Percentiles rank a stretch among this genome's conserved stretches.
Evolutionary conservation across 1,140 invertebrate species (phyloP).

Genomic region (Sinonovacula constricta): DNA sequence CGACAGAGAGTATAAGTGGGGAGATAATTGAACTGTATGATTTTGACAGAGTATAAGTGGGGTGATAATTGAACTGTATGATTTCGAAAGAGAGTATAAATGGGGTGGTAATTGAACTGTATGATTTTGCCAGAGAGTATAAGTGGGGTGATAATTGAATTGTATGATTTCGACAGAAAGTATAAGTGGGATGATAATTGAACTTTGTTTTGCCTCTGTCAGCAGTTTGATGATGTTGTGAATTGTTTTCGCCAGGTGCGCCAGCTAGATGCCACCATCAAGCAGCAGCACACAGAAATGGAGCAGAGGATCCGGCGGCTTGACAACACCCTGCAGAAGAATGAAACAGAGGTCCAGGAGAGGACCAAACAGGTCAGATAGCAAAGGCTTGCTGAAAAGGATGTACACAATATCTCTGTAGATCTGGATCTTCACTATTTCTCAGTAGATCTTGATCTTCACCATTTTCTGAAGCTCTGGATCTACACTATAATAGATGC

Average conservation of each 20-base stretch:
- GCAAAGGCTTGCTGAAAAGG: too few species aligned
- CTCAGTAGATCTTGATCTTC: too few species aligned
- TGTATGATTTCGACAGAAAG: neutral
- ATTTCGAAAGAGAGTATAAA: too few species aligned
- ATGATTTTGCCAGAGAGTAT: neutral
- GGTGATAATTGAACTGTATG: too few species aligned
- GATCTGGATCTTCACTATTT: too few species aligned
- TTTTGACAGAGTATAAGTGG: too few species aligned
- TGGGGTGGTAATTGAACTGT: too few species aligned
- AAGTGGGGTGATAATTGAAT: neutral
- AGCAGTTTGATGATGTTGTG: neutral
- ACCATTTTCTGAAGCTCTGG: too few species aligned
- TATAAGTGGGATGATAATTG: neutral
- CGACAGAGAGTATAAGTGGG: too few species aligned
- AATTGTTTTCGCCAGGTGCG: constrained; percentile 54
- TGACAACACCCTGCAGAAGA: constrained; percentile 59
- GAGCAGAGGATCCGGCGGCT: constrained; percentile 64
- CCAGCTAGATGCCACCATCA: constrained; percentile 62
- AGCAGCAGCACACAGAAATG: constrained; percentile 66
- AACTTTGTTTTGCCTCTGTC: neutral
- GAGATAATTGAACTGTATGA: too few species aligned
- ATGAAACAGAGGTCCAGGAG: constrained; percentile 65
- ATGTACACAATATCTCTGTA: too few species aligned
- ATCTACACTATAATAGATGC: too few species aligned
- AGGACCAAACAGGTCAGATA: constrained; percentile 67